These are phyloP conservation scores for Eupleurogrammus muticus DNA, from an alignment of 2,797 vertebrate species.

Conservation along the genomic window DNA sequence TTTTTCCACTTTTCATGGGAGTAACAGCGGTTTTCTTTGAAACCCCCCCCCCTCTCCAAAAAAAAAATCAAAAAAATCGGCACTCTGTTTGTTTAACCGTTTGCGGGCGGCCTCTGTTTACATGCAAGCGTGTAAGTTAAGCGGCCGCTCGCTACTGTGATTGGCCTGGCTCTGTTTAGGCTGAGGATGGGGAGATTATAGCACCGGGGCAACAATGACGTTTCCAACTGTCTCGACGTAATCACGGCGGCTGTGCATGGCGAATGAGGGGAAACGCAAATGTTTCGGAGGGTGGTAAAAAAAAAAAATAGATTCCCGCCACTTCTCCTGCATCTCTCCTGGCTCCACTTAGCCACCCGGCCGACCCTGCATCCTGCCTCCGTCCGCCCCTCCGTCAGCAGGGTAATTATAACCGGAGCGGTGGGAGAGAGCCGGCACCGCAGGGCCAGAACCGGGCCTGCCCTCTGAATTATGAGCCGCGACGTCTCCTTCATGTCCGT, in stretches of 20 bases:
- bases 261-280: slow-evolving; percentile 37
- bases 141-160: slow-evolving; percentile 55
- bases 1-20: slow-evolving; percentile 50
- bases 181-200: slow-evolving; percentile 36
- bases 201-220: slow-evolving; percentile 32
- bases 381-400: slow-evolving; percentile 52
- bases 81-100: slow-evolving; percentile 60
- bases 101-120: slow-evolving; percentile 63
- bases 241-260: slow-evolving; percentile 15
- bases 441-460: slow-evolving; percentile 45
- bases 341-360: slow-evolving; percentile 44
- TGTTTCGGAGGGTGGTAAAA: slow-evolving; percentile 29
- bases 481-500: slow-evolving; percentile 28
- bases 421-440: slow-evolving; percentile 50
- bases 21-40: slow-evolving; percentile 54
- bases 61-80: slow-evolving; percentile 59
- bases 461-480: slow-evolving; percentile 47
- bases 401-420: slow-evolving; percentile 57
- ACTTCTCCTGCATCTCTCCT: slow-evolving; percentile 34
- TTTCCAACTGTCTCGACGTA: slow-evolving; percentile 53
- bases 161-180: slow-evolving; percentile 56
- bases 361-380: slow-evolving; percentile 44
- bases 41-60: too few species aligned
- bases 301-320: slow-evolving; percentile 12
- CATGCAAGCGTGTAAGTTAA: slow-evolving; percentile 47